phyloP scores from a whole-genome alignment of 2,113 vertebrate genomes.

The Pangasianodon hypophthalmus region DNA sequence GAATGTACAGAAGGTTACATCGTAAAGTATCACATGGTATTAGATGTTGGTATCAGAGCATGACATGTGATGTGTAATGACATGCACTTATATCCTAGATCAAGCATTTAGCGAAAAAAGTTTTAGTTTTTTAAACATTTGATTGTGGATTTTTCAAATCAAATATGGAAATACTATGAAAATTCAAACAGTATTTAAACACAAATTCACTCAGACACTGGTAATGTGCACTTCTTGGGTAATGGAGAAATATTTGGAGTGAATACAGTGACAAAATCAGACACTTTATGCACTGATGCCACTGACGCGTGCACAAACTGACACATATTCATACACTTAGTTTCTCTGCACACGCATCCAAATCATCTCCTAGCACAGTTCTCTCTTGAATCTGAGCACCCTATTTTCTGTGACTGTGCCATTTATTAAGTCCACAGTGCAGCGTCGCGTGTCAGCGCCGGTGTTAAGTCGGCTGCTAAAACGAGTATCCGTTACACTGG shows the following conservation, averaged over 20 bases:
- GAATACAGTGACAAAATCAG: not conserved
- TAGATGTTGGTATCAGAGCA: too few relatives aligned
- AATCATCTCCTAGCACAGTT: not conserved
- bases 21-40: too few relatives aligned
- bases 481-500: slow-evolving; percentile 85
- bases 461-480: slow-evolving; percentile 63
- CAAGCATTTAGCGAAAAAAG: too few relatives aligned
- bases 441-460: not conserved
- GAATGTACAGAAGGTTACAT: too few relatives aligned
- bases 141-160: not conserved
- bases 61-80: too few relatives aligned
- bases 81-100: too few relatives aligned
- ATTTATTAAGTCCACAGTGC: not conserved
- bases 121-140: too few relatives aligned
- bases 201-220: not conserved
- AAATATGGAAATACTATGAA: too few relatives aligned
- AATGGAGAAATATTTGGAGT: not conserved
- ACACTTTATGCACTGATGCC: not conserved
- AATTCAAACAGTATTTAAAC: not conserved
- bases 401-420: not conserved
- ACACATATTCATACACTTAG: not conserved
- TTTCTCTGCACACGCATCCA: not conserved
- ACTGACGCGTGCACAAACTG: not conserved
- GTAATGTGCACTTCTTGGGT: not conserved
- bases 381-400: not conserved